A percentile compares a stretch with the other conserved stretches of the same genome.
Evolutionary conservation across 2,888 invertebrate species (phyloP).

Genomic region (Coenonympha arcania): DNA sequence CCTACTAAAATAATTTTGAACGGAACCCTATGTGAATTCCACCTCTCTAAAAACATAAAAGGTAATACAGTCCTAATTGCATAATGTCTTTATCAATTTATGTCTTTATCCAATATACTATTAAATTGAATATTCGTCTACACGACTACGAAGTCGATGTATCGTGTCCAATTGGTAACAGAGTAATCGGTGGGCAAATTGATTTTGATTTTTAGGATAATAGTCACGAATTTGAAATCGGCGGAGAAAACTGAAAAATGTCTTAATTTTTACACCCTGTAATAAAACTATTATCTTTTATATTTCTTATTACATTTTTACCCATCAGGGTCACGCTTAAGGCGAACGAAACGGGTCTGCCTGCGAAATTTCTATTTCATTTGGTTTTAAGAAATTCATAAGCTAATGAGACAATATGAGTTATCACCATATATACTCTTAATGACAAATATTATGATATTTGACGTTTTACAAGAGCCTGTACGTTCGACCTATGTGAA

Average conservation of each 20-base stretch:
- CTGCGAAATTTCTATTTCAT: too few species aligned
- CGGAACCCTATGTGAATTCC: not conserved
- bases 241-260: not conserved
- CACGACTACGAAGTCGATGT: slow-evolving; percentile 34
- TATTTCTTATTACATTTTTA: too few species aligned
- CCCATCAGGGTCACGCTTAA: too few species aligned
- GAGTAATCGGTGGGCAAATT: slow-evolving; percentile 36
- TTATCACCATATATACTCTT: too few species aligned
- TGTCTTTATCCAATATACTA: slow-evolving; percentile 1
- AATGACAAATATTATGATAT: too few species aligned
- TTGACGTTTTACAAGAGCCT: too few species aligned
- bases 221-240: slow-evolving; percentile 11
- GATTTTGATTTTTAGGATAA: slow-evolving; percentile 16
- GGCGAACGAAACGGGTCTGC: too few species aligned
- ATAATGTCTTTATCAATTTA: slow-evolving; percentile 22
- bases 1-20: not conserved
- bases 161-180: slow-evolving; percentile 44
- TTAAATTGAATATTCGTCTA: slow-evolving; percentile 7
- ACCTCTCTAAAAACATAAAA: not conserved
- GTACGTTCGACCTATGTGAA: too few species aligned
- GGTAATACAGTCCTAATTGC: too few species aligned
- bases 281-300: not conserved
- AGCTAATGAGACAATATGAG: too few species aligned
- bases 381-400: too few species aligned
- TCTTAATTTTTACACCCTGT: not conserved